Conservation (phyloP, 2,888 invertebrate species). For the Polyommatus icarus region DNA sequence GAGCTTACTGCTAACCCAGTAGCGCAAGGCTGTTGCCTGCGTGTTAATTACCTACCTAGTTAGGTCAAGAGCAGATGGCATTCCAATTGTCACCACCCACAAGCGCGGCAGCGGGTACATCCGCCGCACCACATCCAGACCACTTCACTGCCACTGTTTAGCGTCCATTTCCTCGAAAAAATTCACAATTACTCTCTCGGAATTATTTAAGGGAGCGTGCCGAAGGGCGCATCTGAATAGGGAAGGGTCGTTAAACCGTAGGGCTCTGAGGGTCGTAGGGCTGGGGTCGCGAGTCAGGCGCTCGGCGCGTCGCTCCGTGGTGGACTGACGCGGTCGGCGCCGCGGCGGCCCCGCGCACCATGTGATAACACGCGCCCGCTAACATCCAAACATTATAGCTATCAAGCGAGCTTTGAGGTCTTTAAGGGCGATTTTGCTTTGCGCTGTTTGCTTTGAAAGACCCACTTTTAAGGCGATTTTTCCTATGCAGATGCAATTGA, state of each 20-base stretch:
- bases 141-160: constrained; percentile 35
- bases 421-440: background rate
- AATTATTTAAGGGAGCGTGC: constrained; percentile 66
- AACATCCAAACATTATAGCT: background rate
- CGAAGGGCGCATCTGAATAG: constrained; percentile 72
- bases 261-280: constrained; percentile 34
- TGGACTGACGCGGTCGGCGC: constrained; percentile 75
- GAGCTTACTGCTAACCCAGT: no score
- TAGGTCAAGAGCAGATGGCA: constrained; percentile 80
- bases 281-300: constrained; percentile 60
- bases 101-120: constrained; percentile 75
- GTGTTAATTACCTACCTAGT: constrained; percentile 58
- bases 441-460: background rate
- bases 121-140: constrained; percentile 57
- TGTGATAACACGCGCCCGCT: constrained; percentile 54
- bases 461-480: no score
- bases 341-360: constrained; percentile 58
- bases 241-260: constrained; percentile 74
- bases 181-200: constrained; percentile 1
- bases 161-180: constrained; percentile 9
- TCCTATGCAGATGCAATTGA: no score
- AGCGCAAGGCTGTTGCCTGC: background rate
- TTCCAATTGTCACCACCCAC: constrained; percentile 75
- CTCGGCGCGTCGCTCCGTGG: constrained; percentile 70
- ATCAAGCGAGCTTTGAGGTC: background rate